Evolutionary conservation across 2,113 vertebrate genomes (phyloP), one percentile per base, ranked within the genome.

Genomic region (Chloropsis hardwickii): DNA sequence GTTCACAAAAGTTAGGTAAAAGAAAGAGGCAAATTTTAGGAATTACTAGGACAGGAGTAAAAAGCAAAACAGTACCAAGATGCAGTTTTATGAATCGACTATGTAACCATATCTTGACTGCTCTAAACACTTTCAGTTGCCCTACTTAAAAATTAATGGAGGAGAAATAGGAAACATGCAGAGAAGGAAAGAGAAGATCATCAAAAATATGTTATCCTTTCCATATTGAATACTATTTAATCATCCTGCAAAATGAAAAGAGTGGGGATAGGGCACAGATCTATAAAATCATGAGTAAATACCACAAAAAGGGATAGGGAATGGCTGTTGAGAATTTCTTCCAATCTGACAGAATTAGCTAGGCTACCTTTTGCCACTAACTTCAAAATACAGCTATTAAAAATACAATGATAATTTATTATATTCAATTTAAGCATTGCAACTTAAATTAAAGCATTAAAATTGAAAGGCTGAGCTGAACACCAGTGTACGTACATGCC

Each of bases 371-470:
- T 81, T 57, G 57, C 10, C 13, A 14, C 27, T 78, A 60, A 66
- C 47, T 67, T 81, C 70, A 83, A 67, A 93, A 90, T n/a, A 60
- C 11, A 86, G 25, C 78, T 37, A 73, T 42, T 51, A 67, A 81
- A 89, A 67, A 44, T 2, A 39, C 7, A 65, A 37, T 19, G 40
- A 37, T 64, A 69, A 94, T 87, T 96, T 78, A 86, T 87, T 70
- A 42, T 39, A 64, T 79, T 79, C 73, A 70, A 64, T 93, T 92
- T 93, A 92, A 87, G 42, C 31, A 90, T 8, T 80, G 50, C 39
- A 80, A 82, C 66, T 79, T 87, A 92, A 90, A 66, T 66, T 37
- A 48, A 95, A 95, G 58, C 73, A 85, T 71, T 86, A 65, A 67
- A 89, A 82, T 11, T 74, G 60, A 94, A 80, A 90, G 53, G 62